phyloP scores from a whole-genome alignment of 2,888 invertebrate genomes.

The Teleiodes luculella region DNA sequence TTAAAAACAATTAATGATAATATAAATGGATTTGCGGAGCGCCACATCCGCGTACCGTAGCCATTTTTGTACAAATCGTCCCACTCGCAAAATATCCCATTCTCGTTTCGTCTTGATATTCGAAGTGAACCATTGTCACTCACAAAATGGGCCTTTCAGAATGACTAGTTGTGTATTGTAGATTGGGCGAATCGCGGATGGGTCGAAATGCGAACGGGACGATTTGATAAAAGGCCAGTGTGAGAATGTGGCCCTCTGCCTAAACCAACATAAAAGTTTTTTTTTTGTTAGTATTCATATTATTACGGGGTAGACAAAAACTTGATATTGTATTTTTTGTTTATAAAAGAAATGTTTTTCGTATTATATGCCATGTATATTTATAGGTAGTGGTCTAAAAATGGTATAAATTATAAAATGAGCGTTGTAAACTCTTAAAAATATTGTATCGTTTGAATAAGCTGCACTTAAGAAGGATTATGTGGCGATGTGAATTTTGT shows the following conservation, averaged over 20 bases:
- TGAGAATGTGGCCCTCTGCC: no score
- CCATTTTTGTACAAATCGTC: not conserved
- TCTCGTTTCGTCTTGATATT: no score
- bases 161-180: no score
- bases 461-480: constrained; percentile 36
- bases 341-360: constrained; percentile 2
- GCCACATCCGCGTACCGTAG: not conserved
- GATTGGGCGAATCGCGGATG: no score
- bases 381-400: constrained; percentile 31
- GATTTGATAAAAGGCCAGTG: no score
- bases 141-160: no score
- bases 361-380: not conserved
- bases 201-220: no score
- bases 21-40: constrained; percentile 20
- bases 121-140: no score
- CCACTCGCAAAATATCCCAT: no score
- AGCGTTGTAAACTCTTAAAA: constrained; percentile 42
- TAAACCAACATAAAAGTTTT: not conserved
- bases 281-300: constrained; percentile 19
- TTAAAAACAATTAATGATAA: constrained; percentile 36
- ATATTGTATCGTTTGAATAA: constrained; percentile 47
- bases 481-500: constrained; percentile 50
- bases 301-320: constrained; percentile 2
- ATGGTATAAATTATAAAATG: constrained; percentile 53
- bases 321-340: not conserved